These are phyloP conservation scores for Astropecten irregularis DNA, from an alignment of 53 echinoderm and acorn worm genomes.

Conservation along the genomic window DNA sequence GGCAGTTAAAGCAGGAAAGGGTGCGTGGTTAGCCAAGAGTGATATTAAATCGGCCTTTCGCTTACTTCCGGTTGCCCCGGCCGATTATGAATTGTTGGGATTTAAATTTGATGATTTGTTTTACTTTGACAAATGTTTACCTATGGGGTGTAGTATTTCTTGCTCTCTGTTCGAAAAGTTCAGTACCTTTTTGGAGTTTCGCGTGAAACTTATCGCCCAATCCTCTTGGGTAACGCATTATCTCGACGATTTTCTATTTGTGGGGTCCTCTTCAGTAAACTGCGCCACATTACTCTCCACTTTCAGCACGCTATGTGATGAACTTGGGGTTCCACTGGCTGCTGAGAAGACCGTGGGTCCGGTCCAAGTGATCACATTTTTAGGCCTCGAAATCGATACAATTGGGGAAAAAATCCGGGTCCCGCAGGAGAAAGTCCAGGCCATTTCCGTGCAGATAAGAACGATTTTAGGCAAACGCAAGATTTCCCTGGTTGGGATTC, in stretches of 20 bases:
- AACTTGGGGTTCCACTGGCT: neutral
- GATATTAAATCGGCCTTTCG: conserved; percentile 36
- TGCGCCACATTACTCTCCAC: neutral
- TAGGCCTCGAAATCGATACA: conserved; percentile 37
- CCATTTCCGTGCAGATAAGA: neutral
- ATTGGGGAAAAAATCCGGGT: neutral
- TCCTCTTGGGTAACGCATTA: neutral
- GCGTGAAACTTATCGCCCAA: neutral
- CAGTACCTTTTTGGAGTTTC: neutral
- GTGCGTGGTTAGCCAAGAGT: neutral
- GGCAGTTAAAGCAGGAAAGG: neutral
- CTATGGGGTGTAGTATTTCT: neutral
- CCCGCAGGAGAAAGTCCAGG: conserved; percentile 8
- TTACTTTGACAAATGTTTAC: conserved; percentile 10
- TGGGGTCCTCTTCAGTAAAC: neutral
- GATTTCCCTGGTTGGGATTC: neutral
- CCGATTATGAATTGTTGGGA: conserved; percentile 17
- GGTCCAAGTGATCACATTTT: neutral
- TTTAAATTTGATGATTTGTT: neutral
- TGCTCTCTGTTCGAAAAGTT: conserved; percentile 14
- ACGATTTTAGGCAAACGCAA: neutral
- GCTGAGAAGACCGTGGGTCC: neutral
- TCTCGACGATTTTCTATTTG: conserved; percentile 1
- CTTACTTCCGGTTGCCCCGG: conserved; percentile 1
- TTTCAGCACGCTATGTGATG: neutral